Evolutionary conservation across 2,797 vertebrate species (phyloP), one percentile per base, ranked within the genome.

Genomic region (Urophycis tenuis): DNA sequence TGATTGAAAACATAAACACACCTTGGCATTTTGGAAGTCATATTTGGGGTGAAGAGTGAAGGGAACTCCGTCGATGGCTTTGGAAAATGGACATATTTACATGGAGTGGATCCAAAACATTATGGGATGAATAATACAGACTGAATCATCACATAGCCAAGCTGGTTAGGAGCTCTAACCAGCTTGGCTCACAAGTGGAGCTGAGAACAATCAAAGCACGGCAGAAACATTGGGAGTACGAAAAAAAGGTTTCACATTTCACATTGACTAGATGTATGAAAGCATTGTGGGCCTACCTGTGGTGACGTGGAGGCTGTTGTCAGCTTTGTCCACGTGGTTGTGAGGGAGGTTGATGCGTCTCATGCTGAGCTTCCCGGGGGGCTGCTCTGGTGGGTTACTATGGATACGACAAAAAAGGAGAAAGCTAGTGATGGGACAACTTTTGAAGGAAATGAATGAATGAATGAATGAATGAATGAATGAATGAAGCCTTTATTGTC

Each of bases 1-100:
- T 6, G 9, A 5, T 30, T 31, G 7, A 36, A 14, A 31, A 74
- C 15, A 11, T 2, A 41, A 77, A 84, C 89, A 5, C 84, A 94
- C 93, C 72, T 14, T 82, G 76, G 75, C 41, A 3, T 83, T 89
- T 2, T 85, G 83, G 76, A 75, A 45, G 14, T 93, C 88, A 81
- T 91, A 94, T 82, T 91, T 93, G 25, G 93, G 93, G 83, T 94
- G 92, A 72, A 94, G 91, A 79, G 83, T 87, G 70, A 94, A 94
- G 19, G 93, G 93, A 82, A 94, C 92, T 72, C 93, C 93, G 71
- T 94, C 93, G 49, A 94, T 88, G 74, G 93, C 93, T 93, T 81
- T 49, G 76, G 74, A 79, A 64, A 73, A 75, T 39, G 29, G 0
- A 36, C 22, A 29, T 1, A 31, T 2, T 74, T 0, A 73, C 30